These are phyloP conservation scores for fruit fly (Drosophila melanogaster) DNA, from an alignment of 1,140 invertebrate genomes.

Conservation along the genomic window Release_6_plus_ISO1_MT NT_037436.4:5829001-5829500, in stretches of 20 bases:
- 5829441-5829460: conserved; percentile 82
- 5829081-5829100: conserved; percentile 16
- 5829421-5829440: conserved; percentile 30
- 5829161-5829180: conserved; percentile 59
- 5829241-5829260: conserved; percentile 83
- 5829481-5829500: conserved; percentile 49
- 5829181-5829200: conserved; percentile 34
- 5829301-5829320: conserved; percentile 45
- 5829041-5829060: conserved; percentile 66
- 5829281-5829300: conserved; percentile 78
- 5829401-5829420: conserved; percentile 19
- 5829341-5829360: conserved; percentile 38
- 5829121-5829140: conserved; percentile 25
- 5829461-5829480: conserved; percentile 82
- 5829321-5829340: conserved; percentile 80
- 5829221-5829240: conserved; percentile 81
- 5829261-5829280: conserved; percentile 83
- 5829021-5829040: conserved; percentile 58
- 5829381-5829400: neutral
- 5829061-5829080: conserved; percentile 54
- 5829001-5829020: conserved; percentile 19
- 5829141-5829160: conserved; percentile 25
- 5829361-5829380: neutral
- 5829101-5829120: conserved; percentile 23
- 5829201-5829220: conserved; percentile 44